These are phyloP conservation scores for Drosophila gaucha DNA, from an alignment of 2,888 invertebrate genomes.

Conservation along the genomic window DNA sequence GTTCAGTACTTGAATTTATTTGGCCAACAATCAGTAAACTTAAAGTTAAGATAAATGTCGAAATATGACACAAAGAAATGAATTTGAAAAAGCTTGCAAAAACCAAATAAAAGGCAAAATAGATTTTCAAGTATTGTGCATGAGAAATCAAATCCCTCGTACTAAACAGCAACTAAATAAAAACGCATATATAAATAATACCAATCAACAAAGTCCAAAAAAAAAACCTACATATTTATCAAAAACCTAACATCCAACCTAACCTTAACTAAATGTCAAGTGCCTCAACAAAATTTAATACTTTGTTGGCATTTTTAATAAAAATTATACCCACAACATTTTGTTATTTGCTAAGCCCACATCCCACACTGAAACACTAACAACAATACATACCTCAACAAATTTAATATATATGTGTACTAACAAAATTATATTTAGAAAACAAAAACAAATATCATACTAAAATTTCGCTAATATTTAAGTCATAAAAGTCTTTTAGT, in stretches of 20 bases:
- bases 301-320: slow-evolving; percentile 37
- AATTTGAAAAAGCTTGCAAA: slow-evolving; percentile 53
- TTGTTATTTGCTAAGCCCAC: slow-evolving; percentile 40
- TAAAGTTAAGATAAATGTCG: slow-evolving; percentile 14
- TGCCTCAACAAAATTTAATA: slow-evolving; percentile 30
- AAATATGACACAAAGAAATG: slow-evolving; percentile 30
- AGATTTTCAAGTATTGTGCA: slow-evolving; percentile 83
- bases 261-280: slow-evolving; percentile 10
- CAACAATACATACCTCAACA: slow-evolving; percentile 28
- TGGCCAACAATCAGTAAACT: slow-evolving; percentile 71
- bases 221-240: slow-evolving; percentile 24
- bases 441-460: slow-evolving; percentile 2
- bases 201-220: slow-evolving; percentile 49
- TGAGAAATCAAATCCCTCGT: slow-evolving; percentile 85
- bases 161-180: slow-evolving; percentile 73
- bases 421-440: slow-evolving; percentile 22
- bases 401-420: slow-evolving; percentile 30
- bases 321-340: slow-evolving; percentile 30
- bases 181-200: slow-evolving; percentile 64
- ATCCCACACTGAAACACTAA: slow-evolving; percentile 28
- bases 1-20: slow-evolving; percentile 84
- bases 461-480: slow-evolving; percentile 34
- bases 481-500: slow-evolving; percentile 36
- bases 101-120: slow-evolving; percentile 67
- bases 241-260: slow-evolving; percentile 29